Evolutionary conservation across 2,113 vertebrate species (phyloP).

Genomic region (Mola mola): DNA sequence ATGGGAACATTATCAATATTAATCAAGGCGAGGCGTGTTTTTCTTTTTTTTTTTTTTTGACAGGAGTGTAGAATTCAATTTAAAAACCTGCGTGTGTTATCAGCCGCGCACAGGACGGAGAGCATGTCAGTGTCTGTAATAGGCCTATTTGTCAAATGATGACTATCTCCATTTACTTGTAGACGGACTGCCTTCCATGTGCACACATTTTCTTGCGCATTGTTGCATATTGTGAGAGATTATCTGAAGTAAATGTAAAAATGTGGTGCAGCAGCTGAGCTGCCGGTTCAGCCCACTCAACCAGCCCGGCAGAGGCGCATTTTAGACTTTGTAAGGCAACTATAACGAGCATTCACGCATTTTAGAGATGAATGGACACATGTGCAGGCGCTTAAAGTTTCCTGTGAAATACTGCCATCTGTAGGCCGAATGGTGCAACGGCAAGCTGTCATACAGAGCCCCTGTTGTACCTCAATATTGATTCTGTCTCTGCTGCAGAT

Average conservation of each 20-base stretch:
- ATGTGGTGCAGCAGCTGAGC: neutral
- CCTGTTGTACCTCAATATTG: too few species aligned
- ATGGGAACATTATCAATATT: too few species aligned
- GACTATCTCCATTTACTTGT: conserved; percentile 11
- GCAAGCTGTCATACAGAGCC: neutral
- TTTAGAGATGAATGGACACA: conserved; percentile 15
- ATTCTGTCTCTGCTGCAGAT: neutral
- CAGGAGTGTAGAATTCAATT: too few species aligned
- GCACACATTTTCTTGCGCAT: neutral
- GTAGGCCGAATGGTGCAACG: conserved; percentile 29
- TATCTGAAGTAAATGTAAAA: neutral
- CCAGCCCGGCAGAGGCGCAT: neutral
- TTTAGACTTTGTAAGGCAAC: neutral
- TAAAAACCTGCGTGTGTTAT: conserved; percentile 23
- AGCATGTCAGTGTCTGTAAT: conserved; percentile 27
- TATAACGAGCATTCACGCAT: conserved; percentile 15
- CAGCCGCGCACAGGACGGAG: conserved; percentile 36
- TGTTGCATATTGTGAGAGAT: neutral
- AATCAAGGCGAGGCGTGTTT: too few species aligned
- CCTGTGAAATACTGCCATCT: conserved; percentile 71
- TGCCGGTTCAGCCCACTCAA: neutral
- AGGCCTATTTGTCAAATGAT: conserved; percentile 35
- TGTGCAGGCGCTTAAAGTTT: conserved; percentile 6
- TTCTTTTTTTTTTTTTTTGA: too few species aligned
- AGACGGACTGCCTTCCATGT: neutral